Evolutionary conservation across 2,888 invertebrate species (phyloP).

Genomic region (Poecilobothrus nobilitatus): DNA sequence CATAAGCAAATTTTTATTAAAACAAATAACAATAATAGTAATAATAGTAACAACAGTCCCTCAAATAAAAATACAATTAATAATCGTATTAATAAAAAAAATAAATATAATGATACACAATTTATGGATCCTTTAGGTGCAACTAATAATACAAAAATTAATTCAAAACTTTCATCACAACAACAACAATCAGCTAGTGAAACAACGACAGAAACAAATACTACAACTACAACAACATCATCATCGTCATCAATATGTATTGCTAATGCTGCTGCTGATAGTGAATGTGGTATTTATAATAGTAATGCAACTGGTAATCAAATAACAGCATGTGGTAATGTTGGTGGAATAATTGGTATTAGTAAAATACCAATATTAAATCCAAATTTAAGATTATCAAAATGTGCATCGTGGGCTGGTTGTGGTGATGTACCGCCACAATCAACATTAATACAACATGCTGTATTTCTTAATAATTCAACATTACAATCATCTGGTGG

Average conservation of each 20-base stretch:
- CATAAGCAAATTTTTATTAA: conserved; percentile 14
- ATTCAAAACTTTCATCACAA: background rate
- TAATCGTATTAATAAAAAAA: background rate
- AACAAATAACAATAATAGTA: conserved; percentile 10
- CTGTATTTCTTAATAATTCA: conserved; percentile 35
- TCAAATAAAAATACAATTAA: background rate
- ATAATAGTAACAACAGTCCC: background rate
- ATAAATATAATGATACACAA: background rate
- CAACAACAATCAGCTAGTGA: conserved; percentile 18
- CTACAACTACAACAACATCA: conserved; percentile 14
- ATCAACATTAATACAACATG: conserved; percentile 27
- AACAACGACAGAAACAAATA: conserved; percentile 10
- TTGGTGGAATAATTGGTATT: conserved; percentile 25
- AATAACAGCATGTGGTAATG: conserved; percentile 11
- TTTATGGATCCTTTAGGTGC: background rate
- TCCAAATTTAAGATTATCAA: conserved; percentile 53
- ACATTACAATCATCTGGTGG: conserved; percentile 30
- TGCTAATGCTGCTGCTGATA: conserved; percentile 18
- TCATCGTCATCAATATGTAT: conserved; percentile 22
- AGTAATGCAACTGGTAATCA: conserved; percentile 2
- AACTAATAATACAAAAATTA: background rate
- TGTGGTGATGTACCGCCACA: conserved; percentile 40
- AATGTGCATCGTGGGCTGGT: conserved; percentile 64
- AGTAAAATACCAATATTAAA: conserved; percentile 58
- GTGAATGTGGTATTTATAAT: conserved; percentile 1